phyloP scores from a whole-genome alignment of 2,888 invertebrate species.

The Augiades crinisus region DNA sequence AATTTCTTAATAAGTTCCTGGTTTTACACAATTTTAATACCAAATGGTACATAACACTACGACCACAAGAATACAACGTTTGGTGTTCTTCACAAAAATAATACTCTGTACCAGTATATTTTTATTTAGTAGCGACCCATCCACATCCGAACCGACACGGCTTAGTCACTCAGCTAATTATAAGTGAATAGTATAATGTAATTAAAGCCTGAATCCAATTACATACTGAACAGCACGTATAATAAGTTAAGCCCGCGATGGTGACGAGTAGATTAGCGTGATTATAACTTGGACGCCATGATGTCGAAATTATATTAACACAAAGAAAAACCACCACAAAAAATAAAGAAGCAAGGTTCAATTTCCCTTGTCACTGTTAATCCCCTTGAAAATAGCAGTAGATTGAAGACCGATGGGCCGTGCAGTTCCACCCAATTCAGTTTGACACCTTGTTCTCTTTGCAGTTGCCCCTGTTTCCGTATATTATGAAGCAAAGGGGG shows the following conservation, averaged over 20 bases:
- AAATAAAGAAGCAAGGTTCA: neutral
- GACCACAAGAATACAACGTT: no score
- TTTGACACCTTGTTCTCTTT: constrained; percentile 31
- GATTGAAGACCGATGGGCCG: constrained; percentile 26
- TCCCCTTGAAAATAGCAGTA: constrained; percentile 19
- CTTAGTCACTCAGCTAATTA: no score
- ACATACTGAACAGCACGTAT: neutral
- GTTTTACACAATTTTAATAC: no score
- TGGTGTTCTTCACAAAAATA: no score
- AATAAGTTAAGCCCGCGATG: constrained; percentile 1
- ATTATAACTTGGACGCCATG: constrained; percentile 5
- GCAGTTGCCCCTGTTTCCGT: constrained; percentile 23
- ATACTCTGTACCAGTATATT: no score
- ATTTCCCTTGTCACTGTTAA: neutral
- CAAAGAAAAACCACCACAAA: neutral
- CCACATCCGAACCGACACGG: no score
- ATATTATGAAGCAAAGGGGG: constrained; percentile 7
- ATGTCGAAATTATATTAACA: neutral
- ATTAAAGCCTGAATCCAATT: neutral
- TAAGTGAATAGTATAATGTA: neutral
- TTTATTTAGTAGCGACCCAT: no score
- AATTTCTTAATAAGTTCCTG: no score
- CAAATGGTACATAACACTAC: no score
- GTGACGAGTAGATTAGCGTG: constrained; percentile 10
- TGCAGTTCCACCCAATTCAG: constrained; percentile 34